Base-by-base conservation (phyloP, 1,140 invertebrate species). In the Drosophila auraria region DNA sequence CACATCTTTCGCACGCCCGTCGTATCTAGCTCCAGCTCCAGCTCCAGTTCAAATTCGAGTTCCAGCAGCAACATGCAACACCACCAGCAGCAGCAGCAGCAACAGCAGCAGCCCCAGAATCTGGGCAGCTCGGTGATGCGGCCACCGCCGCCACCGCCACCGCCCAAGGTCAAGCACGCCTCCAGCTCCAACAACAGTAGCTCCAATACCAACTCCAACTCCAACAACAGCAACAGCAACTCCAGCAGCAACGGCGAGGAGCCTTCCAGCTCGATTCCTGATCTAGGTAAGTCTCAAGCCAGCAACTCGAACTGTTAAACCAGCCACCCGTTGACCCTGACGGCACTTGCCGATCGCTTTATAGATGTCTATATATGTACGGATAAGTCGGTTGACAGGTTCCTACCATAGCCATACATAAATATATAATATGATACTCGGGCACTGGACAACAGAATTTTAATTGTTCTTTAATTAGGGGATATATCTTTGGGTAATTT, bases 261-360 rank as follows among this genome's bases (percentile, higher is more conserved):
- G 92, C 96, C 96, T 3, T 96, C 96, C 45, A 97, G 96, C 93
- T 97, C 96, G 71, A 97, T 97, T 93, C 96, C 96, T 59, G 96
- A 97, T 95, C 94, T 97, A 94, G 96, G 96, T 97, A 89, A 96
- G 96, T 94, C 45, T 38, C 60, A 11, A 49, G 25, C n/a, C 33
- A 20, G 17, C 30, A 36, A 27, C 51, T 59, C 44, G 44, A 25
- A 56, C 50, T 27, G 62, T 59, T 69, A 68, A 82, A 56, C 47
- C 20, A 57, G 76, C 60, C 65, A 90, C 87, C 65, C 49, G 87
- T 90, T 83, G 87, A 91, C 87, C 87, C 87, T 90, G 76, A 75
- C 59, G 45, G 64, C 64, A 77, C 80, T 87, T 83, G 83, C 80
- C 75, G 57, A 78, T 69, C 51, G 77, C 54, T 73, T 49, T 72